Evolutionary conservation across 2,113 vertebrate species (phyloP).

Genomic region (Sylvia atricapilla): DNA sequence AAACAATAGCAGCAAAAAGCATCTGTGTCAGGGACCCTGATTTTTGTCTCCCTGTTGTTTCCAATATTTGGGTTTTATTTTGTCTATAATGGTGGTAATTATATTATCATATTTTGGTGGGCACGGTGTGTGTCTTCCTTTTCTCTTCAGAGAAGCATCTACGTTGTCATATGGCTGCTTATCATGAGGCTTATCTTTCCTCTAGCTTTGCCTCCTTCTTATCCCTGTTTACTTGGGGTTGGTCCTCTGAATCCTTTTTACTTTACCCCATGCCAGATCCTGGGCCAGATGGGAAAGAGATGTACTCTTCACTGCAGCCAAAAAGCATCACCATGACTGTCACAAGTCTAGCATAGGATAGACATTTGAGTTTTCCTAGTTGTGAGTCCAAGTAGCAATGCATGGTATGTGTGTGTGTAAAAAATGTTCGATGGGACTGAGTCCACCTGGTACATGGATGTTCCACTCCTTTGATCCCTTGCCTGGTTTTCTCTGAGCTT

Average conservation of each 20-base stretch:
- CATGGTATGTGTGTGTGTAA: slow-evolving; percentile 34
- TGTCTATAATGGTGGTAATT: not conserved
- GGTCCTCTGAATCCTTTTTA: slow-evolving; percentile 25
- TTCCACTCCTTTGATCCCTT: slow-evolving; percentile 45
- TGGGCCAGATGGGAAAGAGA: slow-evolving; percentile 58
- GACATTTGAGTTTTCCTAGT: slow-evolving; percentile 65
- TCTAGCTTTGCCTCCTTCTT: slow-evolving; percentile 35
- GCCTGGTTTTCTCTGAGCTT: slow-evolving; percentile 52
- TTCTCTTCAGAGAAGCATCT: not conserved
- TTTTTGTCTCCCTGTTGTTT: not conserved
- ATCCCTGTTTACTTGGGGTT: not conserved
- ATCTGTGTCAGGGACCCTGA: not conserved
- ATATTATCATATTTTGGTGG: not conserved
- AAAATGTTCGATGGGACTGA: slow-evolving; percentile 66
- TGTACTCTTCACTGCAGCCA: slow-evolving; percentile 38
- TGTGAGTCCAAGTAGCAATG: slow-evolving; percentile 52
- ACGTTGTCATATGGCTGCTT: not conserved
- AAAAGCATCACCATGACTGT: slow-evolving; percentile 26
- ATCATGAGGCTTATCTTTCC: not conserved
- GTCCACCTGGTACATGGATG: slow-evolving; percentile 50
- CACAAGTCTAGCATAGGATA: not conserved
- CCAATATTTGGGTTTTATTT: not conserved
- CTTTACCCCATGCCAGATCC: slow-evolving; percentile 12
- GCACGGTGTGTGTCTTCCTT: not conserved
- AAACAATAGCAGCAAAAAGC: not conserved